These are phyloP conservation scores for Gambusia affinis DNA, from an alignment of 2,113 vertebrate genomes.

Conservation along the genomic window DNA sequence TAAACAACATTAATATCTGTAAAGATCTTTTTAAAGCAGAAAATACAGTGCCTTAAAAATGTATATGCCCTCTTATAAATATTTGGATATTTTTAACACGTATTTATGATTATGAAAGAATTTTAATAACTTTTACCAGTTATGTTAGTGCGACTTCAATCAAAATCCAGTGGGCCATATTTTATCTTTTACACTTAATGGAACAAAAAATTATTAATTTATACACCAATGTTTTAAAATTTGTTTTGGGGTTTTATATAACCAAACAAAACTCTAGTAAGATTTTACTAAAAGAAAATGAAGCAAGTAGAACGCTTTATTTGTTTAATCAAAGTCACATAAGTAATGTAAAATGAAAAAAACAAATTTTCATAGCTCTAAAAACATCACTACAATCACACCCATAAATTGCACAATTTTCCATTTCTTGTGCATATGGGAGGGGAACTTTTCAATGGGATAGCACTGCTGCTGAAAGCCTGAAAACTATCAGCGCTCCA, in stretches of 20 bases:
- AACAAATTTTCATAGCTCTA: not conserved
- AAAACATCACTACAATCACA: not conserved
- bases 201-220: not conserved
- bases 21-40: not conserved
- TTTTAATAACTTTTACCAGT: not conserved
- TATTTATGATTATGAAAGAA: not conserved
- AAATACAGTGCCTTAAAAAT: not conserved
- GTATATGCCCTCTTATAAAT: not conserved
- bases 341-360: not conserved
- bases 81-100: not conserved
- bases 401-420: not conserved
- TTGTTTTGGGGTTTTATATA: too few relatives aligned
- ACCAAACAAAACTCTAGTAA: not conserved
- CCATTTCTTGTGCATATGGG: conserved; percentile 29
- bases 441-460: conserved; percentile 42
- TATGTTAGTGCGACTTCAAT: not conserved
- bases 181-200: not conserved
- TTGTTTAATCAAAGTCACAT: not conserved
- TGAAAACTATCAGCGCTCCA: conserved; percentile 64
- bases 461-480: conserved; percentile 65
- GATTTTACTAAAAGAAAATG: not conserved
- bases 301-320: not conserved
- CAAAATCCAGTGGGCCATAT: not conserved
- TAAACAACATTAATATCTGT: conserved; percentile 9
- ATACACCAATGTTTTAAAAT: not conserved